Base-by-base conservation (phyloP, 2,888 invertebrate genomes). In the Yponomeuta evonymella region DNA sequence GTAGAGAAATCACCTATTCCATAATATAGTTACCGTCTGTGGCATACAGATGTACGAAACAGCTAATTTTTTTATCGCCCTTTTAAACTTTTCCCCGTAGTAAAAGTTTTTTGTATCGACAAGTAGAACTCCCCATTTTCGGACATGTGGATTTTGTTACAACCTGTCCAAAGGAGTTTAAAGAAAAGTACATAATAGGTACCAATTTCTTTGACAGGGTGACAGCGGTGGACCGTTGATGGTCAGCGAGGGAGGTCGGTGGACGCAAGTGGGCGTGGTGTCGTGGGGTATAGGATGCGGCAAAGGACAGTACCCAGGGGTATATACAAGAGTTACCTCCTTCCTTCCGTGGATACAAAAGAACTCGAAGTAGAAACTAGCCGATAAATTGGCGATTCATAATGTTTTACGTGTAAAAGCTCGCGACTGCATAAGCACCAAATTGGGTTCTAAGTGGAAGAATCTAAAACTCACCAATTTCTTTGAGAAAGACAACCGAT, bases 201-300 rank as follows among this genome's bases (percentile, higher is more conserved):
- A 66, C 11, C 3, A 23, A 66, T 67, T 36, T 69, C 10, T 69
- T 48, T 30, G 5, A 65, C 85, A 97, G 97, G 97, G 97, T 67
- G 97, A 97, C 84, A 97, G 97, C 76, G 97, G 97, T 67, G 97
- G 97, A 6, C 97, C 97, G 0, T 85, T 97, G 78, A 96, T 97
- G 95, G 94, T 97, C 12, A 95, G 95, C 79, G 95, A 95, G 71
- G 94, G 94, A 58, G 94, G 94, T 6, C 94, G 94, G 73, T 97
- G 97, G 95, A 95, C 94, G 0, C 97, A 97, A 88, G 95, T 96
- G 29, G 97, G 97, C 70, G 95, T 97, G 69, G 97, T 97, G 30
- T 97, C 97, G 15, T 97, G 97, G 97, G 97, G 97, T 74, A 97
- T 97, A 77, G 97, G 97, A 62, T 97, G 97, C 83, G 97, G 97